These are phyloP conservation scores for Lipotes vexillifer DNA, from an alignment of 2,113 vertebrate genomes.

Conservation along the genomic window DNA sequence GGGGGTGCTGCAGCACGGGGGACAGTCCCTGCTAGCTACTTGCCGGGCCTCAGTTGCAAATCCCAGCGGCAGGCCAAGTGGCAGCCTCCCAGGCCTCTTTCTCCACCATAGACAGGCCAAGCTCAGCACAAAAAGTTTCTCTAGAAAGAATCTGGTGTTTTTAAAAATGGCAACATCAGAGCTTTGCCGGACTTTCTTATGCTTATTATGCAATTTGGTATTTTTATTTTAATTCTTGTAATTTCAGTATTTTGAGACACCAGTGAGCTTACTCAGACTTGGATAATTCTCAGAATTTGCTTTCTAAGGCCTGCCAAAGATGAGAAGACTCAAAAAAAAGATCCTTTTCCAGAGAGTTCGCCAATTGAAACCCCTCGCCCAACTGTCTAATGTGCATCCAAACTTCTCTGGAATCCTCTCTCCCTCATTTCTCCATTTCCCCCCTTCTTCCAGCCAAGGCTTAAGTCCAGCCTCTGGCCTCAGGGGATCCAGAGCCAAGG, in stretches of 20 bases:
- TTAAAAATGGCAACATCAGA: background rate
- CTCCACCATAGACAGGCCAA: background rate
- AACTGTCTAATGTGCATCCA: background rate
- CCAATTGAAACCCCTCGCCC: background rate
- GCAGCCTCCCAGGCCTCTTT: background rate
- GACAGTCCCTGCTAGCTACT: background rate
- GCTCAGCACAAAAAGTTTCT: background rate
- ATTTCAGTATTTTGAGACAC: background rate
- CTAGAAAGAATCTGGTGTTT: background rate
- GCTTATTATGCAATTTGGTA: background rate
- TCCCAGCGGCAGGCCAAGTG: background rate
- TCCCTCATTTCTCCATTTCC: background rate
- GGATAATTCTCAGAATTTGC: background rate
- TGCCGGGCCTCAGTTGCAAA: background rate
- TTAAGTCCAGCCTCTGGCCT: background rate
- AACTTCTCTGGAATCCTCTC: background rate
- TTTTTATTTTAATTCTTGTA: background rate
- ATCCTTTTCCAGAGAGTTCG: background rate
- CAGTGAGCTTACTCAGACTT: background rate
- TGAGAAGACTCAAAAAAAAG: background rate
- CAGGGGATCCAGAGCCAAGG: background rate
- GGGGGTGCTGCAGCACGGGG: accelerated
- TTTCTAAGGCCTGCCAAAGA: constrained; percentile 13
- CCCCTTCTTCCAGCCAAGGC: background rate
- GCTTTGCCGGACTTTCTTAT: background rate